Evolutionary conservation across 2,113 vertebrate species (phyloP), one percentile per base, ranked within the genome.

Genomic region (Furnarius figulus): DNA sequence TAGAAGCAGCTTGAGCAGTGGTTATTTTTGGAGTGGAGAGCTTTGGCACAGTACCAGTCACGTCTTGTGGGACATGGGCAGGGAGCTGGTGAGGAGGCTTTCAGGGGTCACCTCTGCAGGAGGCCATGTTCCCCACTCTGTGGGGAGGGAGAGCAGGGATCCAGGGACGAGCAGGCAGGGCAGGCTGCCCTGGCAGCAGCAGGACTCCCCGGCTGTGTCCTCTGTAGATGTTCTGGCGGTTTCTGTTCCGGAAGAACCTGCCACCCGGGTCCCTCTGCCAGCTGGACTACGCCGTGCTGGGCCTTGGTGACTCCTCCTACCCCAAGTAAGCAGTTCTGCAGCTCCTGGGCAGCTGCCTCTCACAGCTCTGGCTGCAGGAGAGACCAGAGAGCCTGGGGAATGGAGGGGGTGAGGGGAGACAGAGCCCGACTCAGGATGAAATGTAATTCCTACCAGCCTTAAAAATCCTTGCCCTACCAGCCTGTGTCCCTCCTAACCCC

Each of bases 271-370:
- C 99, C 56, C 98, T 99, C 84, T 98, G 98, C 94, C 98, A 96
- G 63, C 97, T 99, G 97, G 99, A 99, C 97, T 99, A 98, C 9
- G 98, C 99, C 0, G 97, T 99, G 27, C 96, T 99, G 92, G 99
- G 99, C 86, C 98, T 99, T 0, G 99, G 99, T 0, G 99, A 99
- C 95, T 99, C 99, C 12, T 99, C 99, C 2, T 99, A 99, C 33
- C 93, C 99, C 87, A 99, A 99, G 99, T 99, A 94, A 98, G 98
- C 97, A 82, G 77, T 52, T 56, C 28, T 28, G 52, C 0, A 1
- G 47, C 68, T 86, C 75, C 52, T 47, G 42, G 5, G 12, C 27
- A 65, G 75, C 81, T 21, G 27, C 37, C 65, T 35, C 81, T 75
- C 21, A 10, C 47, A 39, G 49, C 79, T 70, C 37, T 50, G 42